Conservation (phyloP, 2,113 vertebrate species). For the Dunckerocampus dactyliophorus region DNA sequence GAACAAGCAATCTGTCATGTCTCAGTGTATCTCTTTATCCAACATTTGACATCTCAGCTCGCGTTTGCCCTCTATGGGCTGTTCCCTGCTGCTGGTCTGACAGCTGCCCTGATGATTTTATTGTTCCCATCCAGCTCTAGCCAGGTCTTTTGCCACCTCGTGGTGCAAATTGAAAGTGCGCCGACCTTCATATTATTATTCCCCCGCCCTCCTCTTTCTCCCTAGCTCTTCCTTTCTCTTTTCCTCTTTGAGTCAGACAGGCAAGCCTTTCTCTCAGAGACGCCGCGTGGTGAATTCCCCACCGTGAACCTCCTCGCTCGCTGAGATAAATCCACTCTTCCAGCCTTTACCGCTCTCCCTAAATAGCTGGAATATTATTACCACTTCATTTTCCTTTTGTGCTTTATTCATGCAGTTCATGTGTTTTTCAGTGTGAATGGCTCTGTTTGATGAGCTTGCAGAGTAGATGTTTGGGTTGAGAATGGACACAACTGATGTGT, state of each 20-base stretch:
- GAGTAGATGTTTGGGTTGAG: constrained; percentile 60
- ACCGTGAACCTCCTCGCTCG: constrained; percentile 31
- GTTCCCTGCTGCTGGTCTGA: constrained; percentile 47
- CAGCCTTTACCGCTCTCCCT: constrained; percentile 35
- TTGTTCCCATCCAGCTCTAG: constrained; percentile 49
- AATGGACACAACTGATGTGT: constrained; percentile 62
- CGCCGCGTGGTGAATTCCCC: constrained; percentile 38
- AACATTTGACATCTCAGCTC: constrained; percentile 60
- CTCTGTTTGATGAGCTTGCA: constrained; percentile 51
- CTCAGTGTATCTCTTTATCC: constrained; percentile 62
- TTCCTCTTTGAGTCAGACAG: constrained; percentile 38
- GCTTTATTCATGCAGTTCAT: constrained; percentile 60
- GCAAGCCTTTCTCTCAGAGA: constrained; percentile 46
- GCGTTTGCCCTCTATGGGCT: constrained; percentile 60
- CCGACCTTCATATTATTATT: constrained; percentile 24
- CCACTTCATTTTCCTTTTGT: constrained; percentile 61
- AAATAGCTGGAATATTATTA: constrained; percentile 68
- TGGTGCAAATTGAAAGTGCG: constrained; percentile 33
- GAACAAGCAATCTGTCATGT: constrained; percentile 69
- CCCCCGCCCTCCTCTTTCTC: constrained; percentile 20
- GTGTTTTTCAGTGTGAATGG: constrained; percentile 58
- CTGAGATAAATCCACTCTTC: constrained; percentile 47
- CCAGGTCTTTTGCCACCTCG: constrained; percentile 61
- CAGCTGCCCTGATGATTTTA: constrained; percentile 57
- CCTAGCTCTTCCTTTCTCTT: constrained; percentile 37